These are phyloP conservation scores for Drosophila kambysellisi DNA, from an alignment of 2,888 invertebrate species.

Conservation along the genomic window DNA sequence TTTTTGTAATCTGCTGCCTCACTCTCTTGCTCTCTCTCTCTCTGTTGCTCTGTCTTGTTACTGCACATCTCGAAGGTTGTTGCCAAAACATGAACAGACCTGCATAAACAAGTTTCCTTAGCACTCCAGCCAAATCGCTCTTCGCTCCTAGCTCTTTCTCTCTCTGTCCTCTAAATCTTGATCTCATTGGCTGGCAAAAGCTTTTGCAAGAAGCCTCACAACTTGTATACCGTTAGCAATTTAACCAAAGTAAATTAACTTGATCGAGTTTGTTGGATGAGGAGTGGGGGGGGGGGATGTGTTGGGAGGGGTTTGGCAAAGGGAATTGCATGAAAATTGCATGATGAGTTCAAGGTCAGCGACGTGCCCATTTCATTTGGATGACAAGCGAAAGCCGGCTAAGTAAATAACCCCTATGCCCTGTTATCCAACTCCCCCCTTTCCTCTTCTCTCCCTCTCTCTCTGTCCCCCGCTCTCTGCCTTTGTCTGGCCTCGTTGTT, in stretches of 20 bases:
- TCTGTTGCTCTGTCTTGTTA: conserved; percentile 4
- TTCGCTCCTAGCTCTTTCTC: conserved; percentile 1
- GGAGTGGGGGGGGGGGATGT: neutral
- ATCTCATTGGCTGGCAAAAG: conserved; percentile 20
- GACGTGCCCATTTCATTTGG: conserved; percentile 76
- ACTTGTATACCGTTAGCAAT: conserved; percentile 73
- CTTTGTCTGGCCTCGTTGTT: conserved; percentile 32
- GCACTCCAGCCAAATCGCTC: conserved; percentile 1
- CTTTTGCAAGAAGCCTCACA: conserved; percentile 22
- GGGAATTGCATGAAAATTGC: conserved; percentile 57
- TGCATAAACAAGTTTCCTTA: conserved; percentile 28
- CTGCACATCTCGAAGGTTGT: conserved; percentile 31
- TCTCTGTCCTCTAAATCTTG: conserved; percentile 7
- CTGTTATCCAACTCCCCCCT: neutral
- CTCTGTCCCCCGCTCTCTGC: neutral
- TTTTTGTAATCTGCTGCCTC: conserved; percentile 5
- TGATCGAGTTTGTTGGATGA: conserved; percentile 14
- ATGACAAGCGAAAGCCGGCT: conserved; percentile 67
- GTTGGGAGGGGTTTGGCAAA: neutral
- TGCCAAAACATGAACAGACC: conserved; percentile 28
- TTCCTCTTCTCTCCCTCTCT: neutral
- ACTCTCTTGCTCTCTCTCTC: neutral
- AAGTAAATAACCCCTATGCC: neutral
- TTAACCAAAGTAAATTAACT: conserved; percentile 68
- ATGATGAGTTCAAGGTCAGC: conserved; percentile 79